phyloP scores from a whole-genome alignment of 2,888 invertebrate species.

The Artemia sinica region DNA sequence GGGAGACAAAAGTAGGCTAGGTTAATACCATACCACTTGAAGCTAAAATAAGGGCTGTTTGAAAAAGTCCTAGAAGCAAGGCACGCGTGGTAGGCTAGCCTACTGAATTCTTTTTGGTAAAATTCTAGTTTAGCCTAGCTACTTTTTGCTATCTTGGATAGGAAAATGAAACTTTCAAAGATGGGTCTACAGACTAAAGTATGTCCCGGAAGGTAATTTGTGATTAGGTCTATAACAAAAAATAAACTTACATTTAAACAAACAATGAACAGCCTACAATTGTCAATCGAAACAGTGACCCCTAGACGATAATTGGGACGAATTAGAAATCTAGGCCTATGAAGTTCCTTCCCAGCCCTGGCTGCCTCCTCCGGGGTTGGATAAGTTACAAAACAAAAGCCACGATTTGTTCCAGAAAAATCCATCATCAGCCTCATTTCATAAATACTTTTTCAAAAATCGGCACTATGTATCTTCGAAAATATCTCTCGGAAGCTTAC shows the following conservation, averaged over 20 bases:
- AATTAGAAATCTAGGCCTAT: conserved; percentile 51
- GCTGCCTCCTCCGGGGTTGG: conserved; percentile 40
- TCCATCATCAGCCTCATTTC: conserved; percentile 68
- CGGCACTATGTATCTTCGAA: not conserved
- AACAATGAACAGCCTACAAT: conserved; percentile 59
- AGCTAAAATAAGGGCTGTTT: no score
- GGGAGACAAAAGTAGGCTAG: no score
- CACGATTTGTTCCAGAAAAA: conserved; percentile 55
- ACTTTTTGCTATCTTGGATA: no score
- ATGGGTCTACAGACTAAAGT: no score
- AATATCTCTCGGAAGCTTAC: not conserved
- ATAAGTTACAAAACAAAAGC: conserved; percentile 58
- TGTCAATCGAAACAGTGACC: conserved; percentile 62
- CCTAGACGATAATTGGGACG: conserved; percentile 45
- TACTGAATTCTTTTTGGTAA: no score
- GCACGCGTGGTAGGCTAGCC: no score
- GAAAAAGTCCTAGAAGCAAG: no score
- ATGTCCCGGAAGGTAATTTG: no score
- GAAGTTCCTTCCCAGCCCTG: conserved; percentile 44
- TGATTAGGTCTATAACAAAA: no score
- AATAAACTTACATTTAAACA: conserved; percentile 34
- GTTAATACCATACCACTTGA: no score
- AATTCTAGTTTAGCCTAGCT: no score
- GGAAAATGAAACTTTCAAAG: no score
- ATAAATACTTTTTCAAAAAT: conserved; percentile 40